phyloP scores from a whole-genome alignment of 2,888 invertebrate genomes.

The Drosophila nr. perissopoda region DNA sequence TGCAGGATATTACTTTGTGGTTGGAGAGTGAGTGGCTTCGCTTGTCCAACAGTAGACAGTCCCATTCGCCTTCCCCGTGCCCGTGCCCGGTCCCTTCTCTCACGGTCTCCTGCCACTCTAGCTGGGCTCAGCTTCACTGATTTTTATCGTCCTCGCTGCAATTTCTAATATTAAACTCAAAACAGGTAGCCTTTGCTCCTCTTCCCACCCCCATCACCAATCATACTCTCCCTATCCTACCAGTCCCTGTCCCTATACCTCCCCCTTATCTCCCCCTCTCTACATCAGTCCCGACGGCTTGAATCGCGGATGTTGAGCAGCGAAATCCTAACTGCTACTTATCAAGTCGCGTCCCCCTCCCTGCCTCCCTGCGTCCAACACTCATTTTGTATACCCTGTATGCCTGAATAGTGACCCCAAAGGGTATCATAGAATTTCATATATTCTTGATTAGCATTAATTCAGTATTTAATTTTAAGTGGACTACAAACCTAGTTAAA shows the following conservation, averaged over 20 bases:
- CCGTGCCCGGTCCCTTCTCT: no score
- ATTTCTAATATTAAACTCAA: conserved; percentile 74
- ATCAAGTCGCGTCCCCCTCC: conserved; percentile 60
- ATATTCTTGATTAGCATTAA: not conserved
- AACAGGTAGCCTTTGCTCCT: conserved; percentile 40
- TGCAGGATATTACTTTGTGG: conserved; percentile 81
- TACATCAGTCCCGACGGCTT: conserved; percentile 5
- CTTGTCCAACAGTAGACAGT: conserved; percentile 35
- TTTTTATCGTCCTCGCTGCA: conserved; percentile 61
- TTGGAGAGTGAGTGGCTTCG: conserved; percentile 45
- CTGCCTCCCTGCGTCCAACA: not conserved
- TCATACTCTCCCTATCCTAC: not conserved
- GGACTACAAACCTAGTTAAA: not conserved
- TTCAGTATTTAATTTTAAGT: not conserved
- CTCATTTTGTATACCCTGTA: conserved; percentile 2
- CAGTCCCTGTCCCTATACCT: not conserved
- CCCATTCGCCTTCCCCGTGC: not conserved
- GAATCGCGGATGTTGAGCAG: conserved; percentile 63
- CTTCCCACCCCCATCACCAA: not conserved
- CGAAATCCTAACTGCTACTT: conserved; percentile 77
- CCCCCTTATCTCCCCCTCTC: not conserved
- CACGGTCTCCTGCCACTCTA: not conserved
- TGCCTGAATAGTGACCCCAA: not conserved
- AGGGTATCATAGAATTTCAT: not conserved
- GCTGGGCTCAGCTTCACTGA: conserved; percentile 43